Percentiles rank a stretch among this genome's conserved stretches.
phyloP scores from a whole-genome alignment of 2,797 vertebrate species.

The Echiichthys vipera region DNA sequence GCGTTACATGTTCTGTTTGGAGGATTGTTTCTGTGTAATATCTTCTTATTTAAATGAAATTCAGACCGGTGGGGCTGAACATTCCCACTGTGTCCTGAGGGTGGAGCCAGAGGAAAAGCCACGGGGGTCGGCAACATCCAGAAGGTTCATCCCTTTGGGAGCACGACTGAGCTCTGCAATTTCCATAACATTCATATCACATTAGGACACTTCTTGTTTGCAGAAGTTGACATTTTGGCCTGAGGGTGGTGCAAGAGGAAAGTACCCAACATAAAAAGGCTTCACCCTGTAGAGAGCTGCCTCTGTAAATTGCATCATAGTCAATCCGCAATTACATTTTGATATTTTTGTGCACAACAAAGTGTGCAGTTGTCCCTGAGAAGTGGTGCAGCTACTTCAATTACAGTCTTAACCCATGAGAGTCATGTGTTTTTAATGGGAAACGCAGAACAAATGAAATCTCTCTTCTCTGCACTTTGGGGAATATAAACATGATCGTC shows the following conservation, averaged over 20 bases:
- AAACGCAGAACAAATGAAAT: not conserved
- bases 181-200: not conserved
- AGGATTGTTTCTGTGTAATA: too few relatives aligned
- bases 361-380: not conserved
- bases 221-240: not conserved
- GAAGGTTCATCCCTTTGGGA: conserved; percentile 2
- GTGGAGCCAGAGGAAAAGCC: conserved; percentile 8
- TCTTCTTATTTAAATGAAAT: not conserved
- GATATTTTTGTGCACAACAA: not conserved
- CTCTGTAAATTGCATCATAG: not conserved
- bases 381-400: not conserved
- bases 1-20: too few relatives aligned
- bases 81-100: conserved; percentile 1
- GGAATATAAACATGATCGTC: not conserved
- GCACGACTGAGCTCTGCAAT: not conserved
- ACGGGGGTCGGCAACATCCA: rapidly evolving
- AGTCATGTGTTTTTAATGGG: not conserved
- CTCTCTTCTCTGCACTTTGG: not conserved
- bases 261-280: not conserved
- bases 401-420: not conserved
- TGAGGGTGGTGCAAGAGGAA: not conserved
- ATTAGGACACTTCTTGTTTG: not conserved
- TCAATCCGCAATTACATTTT: not conserved
- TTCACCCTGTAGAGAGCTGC: not conserved
- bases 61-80: not conserved